Evolutionary conservation across 2,113 vertebrate species (phyloP).

Genomic region (Gymnocephalus cernua): DNA sequence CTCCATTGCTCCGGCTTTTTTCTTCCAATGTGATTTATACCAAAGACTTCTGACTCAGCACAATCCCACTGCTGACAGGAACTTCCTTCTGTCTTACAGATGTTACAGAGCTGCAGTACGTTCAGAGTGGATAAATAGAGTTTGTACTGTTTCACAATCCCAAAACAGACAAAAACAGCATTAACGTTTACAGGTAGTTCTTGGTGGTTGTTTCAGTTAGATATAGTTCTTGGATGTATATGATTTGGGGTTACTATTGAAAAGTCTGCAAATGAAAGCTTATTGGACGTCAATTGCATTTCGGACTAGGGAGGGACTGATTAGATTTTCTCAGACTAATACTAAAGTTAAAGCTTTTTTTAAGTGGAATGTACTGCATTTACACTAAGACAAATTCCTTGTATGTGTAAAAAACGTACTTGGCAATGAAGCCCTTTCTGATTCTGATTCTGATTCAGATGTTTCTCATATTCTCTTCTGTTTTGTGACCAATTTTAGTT

Average conservation of each 20-base stretch:
- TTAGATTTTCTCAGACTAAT: conserved; percentile 4
- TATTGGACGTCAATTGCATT: neutral
- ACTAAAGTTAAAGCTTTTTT: neutral
- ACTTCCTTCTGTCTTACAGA: conserved; percentile 14
- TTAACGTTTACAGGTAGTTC: neutral
- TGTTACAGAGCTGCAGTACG: conserved; percentile 28
- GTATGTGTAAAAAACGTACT: too few species aligned
- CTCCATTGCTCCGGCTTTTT: conserved; percentile 14
- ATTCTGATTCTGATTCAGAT: too few species aligned
- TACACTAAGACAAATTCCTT: too few species aligned
- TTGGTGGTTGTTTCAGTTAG: conserved; percentile 12
- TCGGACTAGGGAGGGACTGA: neutral
- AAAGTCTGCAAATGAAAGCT: neutral
- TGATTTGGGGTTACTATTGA: neutral
- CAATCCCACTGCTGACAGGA: conserved; percentile 38
- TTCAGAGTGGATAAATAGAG: neutral
- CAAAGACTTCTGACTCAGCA: conserved; percentile 69
- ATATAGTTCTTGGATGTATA: neutral
- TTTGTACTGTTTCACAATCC: neutral
- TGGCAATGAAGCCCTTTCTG: too few species aligned
- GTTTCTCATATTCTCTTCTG: neutral
- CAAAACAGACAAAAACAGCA: neutral
- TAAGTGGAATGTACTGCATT: too few species aligned
- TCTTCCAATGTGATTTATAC: conserved; percentile 44
- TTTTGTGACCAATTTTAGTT: neutral